Percentiles rank a stretch among this genome's conserved stretches.
Evolutionary conservation across 2,113 vertebrate species (phyloP).

Genomic region (Lagopus muta): DNA sequence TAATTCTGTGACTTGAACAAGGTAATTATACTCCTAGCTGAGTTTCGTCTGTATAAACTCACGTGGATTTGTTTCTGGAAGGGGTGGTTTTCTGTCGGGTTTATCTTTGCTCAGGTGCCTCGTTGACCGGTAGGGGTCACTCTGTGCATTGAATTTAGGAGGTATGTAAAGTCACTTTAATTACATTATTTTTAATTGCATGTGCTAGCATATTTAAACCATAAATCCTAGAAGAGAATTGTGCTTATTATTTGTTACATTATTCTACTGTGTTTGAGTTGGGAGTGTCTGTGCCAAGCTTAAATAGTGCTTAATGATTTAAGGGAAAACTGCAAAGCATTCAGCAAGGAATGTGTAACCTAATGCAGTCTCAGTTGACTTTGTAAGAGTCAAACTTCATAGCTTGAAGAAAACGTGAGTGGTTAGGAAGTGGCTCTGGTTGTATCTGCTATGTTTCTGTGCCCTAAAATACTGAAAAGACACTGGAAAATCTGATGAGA

Average conservation of each 20-base stretch:
- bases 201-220: background rate
- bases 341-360: background rate
- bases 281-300: background rate
- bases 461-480: background rate
- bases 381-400: background rate
- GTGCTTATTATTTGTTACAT: background rate
- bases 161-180: slow-evolving; percentile 25
- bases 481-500: background rate
- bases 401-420: background rate
- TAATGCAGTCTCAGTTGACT: background rate
- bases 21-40: background rate
- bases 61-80: background rate
- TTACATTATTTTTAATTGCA: slow-evolving; percentile 36
- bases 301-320: background rate
- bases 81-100: accelerated
- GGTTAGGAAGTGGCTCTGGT: background rate
- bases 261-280: background rate
- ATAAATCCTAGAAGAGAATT: background rate
- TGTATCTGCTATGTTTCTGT: background rate
- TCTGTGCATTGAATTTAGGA: slow-evolving; percentile 73
- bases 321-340: background rate
- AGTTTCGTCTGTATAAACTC: background rate
- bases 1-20: background rate
- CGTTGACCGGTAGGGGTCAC: slow-evolving; percentile 79
- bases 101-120: background rate